Percentiles rank a stretch among this genome's conserved stretches.
phyloP scores from a whole-genome alignment of 2,797 vertebrate species.

The Phaenicophaeus curvirostris region DNA sequence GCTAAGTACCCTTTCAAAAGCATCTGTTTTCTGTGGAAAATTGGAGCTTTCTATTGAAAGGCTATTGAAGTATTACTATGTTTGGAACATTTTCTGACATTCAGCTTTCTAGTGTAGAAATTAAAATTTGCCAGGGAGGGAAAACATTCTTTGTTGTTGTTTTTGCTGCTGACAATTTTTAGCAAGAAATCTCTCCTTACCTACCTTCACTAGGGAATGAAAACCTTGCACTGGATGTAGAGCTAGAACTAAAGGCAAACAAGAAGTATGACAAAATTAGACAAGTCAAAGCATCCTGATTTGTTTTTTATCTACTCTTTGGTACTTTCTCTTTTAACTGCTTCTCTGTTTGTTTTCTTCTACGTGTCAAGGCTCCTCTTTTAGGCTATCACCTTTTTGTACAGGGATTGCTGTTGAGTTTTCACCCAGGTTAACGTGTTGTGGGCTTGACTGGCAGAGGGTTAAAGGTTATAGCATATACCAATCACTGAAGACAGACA shows the following conservation, averaged over 20 bases:
- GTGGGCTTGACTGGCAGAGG: conserved; percentile 3
- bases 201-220: not conserved
- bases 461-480: not conserved
- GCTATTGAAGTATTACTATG: not conserved
- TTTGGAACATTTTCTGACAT: conserved; percentile 14
- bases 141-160: not conserved
- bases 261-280: conserved; percentile 23
- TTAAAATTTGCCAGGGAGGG: not conserved
- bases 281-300: not conserved
- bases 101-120: not conserved
- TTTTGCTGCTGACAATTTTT: not conserved
- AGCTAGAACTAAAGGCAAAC: not conserved
- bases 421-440: not conserved
- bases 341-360: not conserved
- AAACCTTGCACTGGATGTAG: not conserved
- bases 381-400: not conserved
- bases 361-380: not conserved
- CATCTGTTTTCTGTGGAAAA: not conserved
- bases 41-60: not conserved
- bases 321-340: not conserved
- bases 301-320: not conserved
- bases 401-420: not conserved
- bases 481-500: not conserved
- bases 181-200: not conserved
- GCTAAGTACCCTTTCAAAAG: not conserved